Conservation (phyloP, 2,888 invertebrate species). For the Apodemia duryi region DNA sequence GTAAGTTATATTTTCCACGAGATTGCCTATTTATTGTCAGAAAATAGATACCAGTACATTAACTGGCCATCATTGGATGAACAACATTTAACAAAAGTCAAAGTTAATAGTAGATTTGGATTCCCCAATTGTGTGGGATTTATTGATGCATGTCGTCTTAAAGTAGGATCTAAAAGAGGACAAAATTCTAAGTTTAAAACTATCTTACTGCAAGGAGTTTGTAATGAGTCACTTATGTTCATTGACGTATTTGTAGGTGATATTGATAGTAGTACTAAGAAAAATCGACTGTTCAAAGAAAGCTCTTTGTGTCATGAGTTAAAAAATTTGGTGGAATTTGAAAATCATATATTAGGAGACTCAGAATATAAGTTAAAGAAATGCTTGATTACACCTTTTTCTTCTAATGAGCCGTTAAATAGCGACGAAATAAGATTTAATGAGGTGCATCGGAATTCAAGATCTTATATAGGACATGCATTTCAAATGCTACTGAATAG, state of each 20-base stretch:
- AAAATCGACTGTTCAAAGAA: slow-evolving; percentile 58
- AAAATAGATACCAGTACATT: slow-evolving; percentile 54
- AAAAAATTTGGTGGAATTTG: slow-evolving; percentile 59
- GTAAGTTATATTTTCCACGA: slow-evolving; percentile 63
- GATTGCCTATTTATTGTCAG: slow-evolving; percentile 50
- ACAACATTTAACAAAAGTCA: slow-evolving; percentile 64
- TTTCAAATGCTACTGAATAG: slow-evolving; percentile 61
- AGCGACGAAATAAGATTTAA: slow-evolving; percentile 72
- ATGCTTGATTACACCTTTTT: slow-evolving; percentile 64
- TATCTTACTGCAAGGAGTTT: slow-evolving; percentile 66
- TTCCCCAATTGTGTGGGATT: slow-evolving; percentile 72
- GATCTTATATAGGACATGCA: slow-evolving; percentile 58
- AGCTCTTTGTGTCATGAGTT: slow-evolving; percentile 53
- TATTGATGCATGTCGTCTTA: slow-evolving; percentile 61
- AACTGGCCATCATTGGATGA: slow-evolving; percentile 66
- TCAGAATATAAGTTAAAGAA: slow-evolving; percentile 59
- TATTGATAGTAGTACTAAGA: slow-evolving; percentile 49
- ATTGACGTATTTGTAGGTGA: slow-evolving; percentile 59
- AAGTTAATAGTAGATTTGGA: slow-evolving; percentile 59
- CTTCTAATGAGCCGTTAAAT: slow-evolving; percentile 60
- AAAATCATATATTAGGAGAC: slow-evolving; percentile 66
- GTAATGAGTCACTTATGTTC: slow-evolving; percentile 64
- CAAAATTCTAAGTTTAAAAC: slow-evolving; percentile 46
- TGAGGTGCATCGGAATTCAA: slow-evolving; percentile 62
- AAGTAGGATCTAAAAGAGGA: slow-evolving; percentile 52